These are phyloP conservation scores for Thunnus maccoyii DNA, from an alignment of 2,113 vertebrate species.

Conservation along the genomic window DNA sequence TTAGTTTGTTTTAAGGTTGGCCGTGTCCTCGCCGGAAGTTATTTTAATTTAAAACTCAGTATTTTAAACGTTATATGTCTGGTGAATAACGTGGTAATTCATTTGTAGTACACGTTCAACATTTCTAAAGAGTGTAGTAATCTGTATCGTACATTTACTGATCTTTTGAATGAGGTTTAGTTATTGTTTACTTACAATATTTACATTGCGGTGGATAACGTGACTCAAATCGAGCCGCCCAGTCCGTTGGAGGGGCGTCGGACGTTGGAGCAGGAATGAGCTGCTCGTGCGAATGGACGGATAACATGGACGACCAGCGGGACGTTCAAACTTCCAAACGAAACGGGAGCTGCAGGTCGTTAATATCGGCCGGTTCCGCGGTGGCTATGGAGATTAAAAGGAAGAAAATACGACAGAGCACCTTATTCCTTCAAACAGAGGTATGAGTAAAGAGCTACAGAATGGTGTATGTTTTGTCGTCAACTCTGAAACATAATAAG, in stretches of 20 bases:
- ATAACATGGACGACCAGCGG: conserved; percentile 81
- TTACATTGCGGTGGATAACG: background rate
- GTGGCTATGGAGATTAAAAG: conserved; percentile 87
- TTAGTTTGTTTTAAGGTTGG: background rate
- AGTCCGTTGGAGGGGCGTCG: conserved; percentile 42
- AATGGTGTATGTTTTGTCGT: background rate
- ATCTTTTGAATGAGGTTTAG: background rate
- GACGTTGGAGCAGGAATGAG: conserved; percentile 36
- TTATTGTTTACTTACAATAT: background rate
- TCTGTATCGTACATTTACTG: background rate
- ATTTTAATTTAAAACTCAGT: background rate
- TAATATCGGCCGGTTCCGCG: conserved; percentile 78
- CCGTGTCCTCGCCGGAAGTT: too few relatives aligned
- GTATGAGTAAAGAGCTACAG: conserved; percentile 41
- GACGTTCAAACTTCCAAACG: conserved; percentile 83
- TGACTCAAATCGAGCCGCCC: background rate
- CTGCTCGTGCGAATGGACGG: conserved; percentile 28
- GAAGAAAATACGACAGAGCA: conserved; percentile 83
- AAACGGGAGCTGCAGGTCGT: conserved; percentile 54
- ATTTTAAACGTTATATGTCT: background rate
- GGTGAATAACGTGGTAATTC: background rate
- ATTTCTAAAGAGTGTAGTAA: too few relatives aligned
- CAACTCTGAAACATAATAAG: background rate
- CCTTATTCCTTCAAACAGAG: conserved; percentile 78
- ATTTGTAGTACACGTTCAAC: background rate